Conservation (phyloP, 2,797 vertebrate genomes). For the Oceanodroma leucorhoa region DNA sequence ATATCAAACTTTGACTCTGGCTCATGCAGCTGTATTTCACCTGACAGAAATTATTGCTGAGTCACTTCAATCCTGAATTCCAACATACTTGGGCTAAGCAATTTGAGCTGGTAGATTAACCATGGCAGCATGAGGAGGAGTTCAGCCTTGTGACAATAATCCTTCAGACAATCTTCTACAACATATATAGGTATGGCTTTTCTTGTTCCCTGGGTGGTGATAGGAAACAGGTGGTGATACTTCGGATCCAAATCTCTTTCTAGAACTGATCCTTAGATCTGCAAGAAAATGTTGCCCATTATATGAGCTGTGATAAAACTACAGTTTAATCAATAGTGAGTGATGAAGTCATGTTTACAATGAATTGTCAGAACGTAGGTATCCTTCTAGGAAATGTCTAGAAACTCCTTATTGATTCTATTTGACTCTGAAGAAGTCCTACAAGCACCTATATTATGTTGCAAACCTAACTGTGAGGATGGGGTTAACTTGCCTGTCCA, state of each 20-base stretch:
- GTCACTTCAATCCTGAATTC: not conserved
- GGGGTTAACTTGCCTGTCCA: not conserved
- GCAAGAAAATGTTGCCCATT: not conserved
- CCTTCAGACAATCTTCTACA: not conserved
- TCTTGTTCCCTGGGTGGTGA: not conserved
- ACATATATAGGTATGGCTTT: fast-evolving
- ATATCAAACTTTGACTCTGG: not conserved
- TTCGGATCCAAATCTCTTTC: not conserved
- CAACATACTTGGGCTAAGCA: fast-evolving
- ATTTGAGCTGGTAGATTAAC: not conserved
- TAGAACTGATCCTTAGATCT: not conserved
- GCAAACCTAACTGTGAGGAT: not conserved
- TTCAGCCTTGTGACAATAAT: not conserved
- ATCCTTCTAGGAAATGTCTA: not conserved
- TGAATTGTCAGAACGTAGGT: not conserved
- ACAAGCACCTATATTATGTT: not conserved
- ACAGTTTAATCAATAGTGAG: not conserved
- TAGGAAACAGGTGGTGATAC: not conserved
- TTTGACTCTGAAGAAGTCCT: not conserved
- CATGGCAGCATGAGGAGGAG: not conserved
- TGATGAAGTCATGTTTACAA: not conserved
- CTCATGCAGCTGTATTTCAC: not conserved
- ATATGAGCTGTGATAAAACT: not conserved
- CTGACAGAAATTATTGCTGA: not conserved
- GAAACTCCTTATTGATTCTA: not conserved